These are phyloP conservation scores for Chiloscyllium punctatum DNA, from an alignment of 2,797 vertebrate species.

Conservation along the genomic window DNA sequence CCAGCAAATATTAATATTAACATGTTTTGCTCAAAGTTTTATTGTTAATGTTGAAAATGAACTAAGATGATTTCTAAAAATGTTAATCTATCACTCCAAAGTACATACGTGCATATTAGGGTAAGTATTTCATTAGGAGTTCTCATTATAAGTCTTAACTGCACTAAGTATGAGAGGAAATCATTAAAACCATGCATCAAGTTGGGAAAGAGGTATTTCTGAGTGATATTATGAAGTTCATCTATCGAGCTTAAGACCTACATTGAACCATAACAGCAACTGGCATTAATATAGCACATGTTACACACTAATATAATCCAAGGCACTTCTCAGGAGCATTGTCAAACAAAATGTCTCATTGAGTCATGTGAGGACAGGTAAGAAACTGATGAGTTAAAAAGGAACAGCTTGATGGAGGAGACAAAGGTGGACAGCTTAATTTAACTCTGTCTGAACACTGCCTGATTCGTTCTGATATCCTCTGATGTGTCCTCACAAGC, in stretches of 20 bases:
- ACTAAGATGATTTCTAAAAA: not conserved
- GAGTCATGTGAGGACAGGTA: not conserved
- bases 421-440: too few relatives aligned
- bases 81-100: not conserved
- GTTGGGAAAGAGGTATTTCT: not conserved
- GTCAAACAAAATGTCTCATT: not conserved
- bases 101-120: not conserved
- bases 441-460: too few relatives aligned
- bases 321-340: not conserved
- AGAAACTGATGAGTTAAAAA: not conserved
- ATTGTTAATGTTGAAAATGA: not conserved
- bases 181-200: not conserved
- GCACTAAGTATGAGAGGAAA: not conserved
- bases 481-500: too few relatives aligned
- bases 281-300: not conserved
- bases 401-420: not conserved
- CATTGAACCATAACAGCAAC: not conserved
- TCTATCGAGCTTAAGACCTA: not conserved
- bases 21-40: not conserved
- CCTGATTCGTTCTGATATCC: too few relatives aligned
- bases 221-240: not conserved
- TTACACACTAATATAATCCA: not conserved
- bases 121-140: not conserved
- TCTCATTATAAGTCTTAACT: not conserved
- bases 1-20: not conserved